Conservation (phyloP, 2,888 invertebrate species). For the Mythimna lalbum region DNA sequence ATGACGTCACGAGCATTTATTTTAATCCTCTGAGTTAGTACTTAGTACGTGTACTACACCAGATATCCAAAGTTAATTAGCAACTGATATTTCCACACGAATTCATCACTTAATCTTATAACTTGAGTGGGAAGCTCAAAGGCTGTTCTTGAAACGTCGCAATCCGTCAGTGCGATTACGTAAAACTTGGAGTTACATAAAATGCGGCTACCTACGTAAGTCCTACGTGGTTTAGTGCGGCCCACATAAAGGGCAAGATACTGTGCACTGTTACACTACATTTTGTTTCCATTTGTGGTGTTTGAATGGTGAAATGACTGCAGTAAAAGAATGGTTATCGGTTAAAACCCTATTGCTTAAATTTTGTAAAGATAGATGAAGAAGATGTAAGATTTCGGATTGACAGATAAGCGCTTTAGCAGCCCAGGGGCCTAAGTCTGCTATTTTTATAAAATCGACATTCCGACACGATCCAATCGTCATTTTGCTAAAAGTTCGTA, state of each 20-base stretch:
- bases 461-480: too few species aligned
- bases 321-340: background rate
- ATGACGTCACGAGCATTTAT: too few species aligned
- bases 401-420: too few species aligned
- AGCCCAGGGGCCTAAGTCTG: too few species aligned
- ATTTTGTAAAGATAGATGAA: too few species aligned
- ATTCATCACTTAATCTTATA: conserved; percentile 15
- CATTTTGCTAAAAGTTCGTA: too few species aligned
- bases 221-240: conserved; percentile 37
- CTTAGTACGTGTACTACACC: too few species aligned
- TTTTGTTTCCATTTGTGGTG: background rate
- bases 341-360: background rate
- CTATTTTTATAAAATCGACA: too few species aligned
- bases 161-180: conserved; percentile 38
- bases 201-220: conserved; percentile 32
- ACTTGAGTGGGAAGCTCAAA: conserved; percentile 17
- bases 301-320: background rate
- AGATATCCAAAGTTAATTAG: background rate
- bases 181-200: conserved; percentile 36
- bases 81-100: conserved; percentile 31
- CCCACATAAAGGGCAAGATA: conserved; percentile 20
- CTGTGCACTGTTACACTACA: background rate
- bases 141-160: conserved; percentile 31
- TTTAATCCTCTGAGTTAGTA: too few species aligned
- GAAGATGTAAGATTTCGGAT: too few species aligned